Base-by-base conservation (phyloP, 2,797 vertebrate genomes). In the Falco peregrinus region DNA sequence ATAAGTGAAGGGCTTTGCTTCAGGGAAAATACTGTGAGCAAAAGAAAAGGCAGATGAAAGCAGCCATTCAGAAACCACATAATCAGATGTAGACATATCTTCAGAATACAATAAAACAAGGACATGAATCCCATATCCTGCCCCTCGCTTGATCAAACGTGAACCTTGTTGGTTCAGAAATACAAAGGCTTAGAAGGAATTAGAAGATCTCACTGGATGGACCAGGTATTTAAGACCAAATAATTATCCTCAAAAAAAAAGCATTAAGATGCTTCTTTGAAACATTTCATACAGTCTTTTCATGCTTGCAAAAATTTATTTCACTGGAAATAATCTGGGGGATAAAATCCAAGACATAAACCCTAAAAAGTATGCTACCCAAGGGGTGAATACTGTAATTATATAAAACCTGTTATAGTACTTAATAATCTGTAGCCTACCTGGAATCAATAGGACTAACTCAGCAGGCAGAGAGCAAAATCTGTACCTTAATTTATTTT, bases 11-110 rank as follows among this genome's bases (percentile, higher is more conserved):
- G n/a, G 19, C 7, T 96, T 91, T 94, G 18, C 92, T 95, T 86
- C 70, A 74, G 63, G 59, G 84, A 76, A 95, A 92, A 84, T 48
- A 90, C 12, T 47, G 39, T 11, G 10, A 92, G 29, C 26, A 85
- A 90, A 94, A 88, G 59, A 87, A 87, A 80, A 92, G 26, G 47
- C 48, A 92, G 76, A 93, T 82, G 76, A 97, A 96, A 91, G 54
- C 69, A 95, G 75, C 21, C 77, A 54, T 93, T 88, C 73, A 88
- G 51, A 92, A 95, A 81, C 47, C 4, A 4, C 39, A 43, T 81
- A 73, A 70, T 84, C 82, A 84, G 76, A 57, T 77, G 26, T 33
- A 93, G 79, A 56, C 7, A 13, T 67, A 83, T 68, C 77, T 84
- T 84, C 70, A 92, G 69, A 92, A 69, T 59, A 65, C 35, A 87